Evolutionary conservation across 2,888 invertebrate genomes (phyloP), one percentile per base, ranked within the genome.

Genomic region (Melipona beecheii): DNA sequence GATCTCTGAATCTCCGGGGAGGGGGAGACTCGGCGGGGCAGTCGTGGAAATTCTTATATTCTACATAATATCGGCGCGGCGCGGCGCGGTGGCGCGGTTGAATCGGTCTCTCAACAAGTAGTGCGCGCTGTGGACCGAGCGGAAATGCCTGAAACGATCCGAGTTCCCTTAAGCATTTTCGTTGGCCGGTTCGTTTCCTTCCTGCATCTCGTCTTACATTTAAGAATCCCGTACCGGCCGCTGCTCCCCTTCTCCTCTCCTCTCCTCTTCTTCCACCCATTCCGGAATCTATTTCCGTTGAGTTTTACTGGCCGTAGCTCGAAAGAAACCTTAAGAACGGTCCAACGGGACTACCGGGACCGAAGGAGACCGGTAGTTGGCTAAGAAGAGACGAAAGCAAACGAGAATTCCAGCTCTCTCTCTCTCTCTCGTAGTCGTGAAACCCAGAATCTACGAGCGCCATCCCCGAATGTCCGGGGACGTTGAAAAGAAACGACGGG

Each of bases 121-220:
- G 79, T 69, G 76, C 70, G 76, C 70, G 71, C 82, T 19, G 24
- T 74, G 80, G 74, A 74, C 74, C 77, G 72, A 78, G 71, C 79
- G 75, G 76, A 69, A 78, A 84, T 73, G 56, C 60, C 24, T 54
- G 75, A 66, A 71, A 60, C 74, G 77, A 79, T 74, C 84, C 72
- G 80, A 80, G 82, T 78, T 85, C 74, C 72, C 82, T 78, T 65
- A 58, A 58, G 83, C 78, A 78, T 89, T 27, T 89, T 89, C 79
- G 83, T 76, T 83, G 74, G 79, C 75, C 83, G 79, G 86, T 87
- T 79, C 86, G 84, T 86, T 88, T 89, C 89, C 84, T 89, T 88
- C 84, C 89, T 86, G 88, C 89, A 81, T 89, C 84, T 86, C 85
- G 85, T 86, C 87, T 87, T 84, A 83, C 89, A 87, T 88, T 89